phyloP scores from a whole-genome alignment of 23 tunicate species.

The Phallusia fumigata region DNA sequence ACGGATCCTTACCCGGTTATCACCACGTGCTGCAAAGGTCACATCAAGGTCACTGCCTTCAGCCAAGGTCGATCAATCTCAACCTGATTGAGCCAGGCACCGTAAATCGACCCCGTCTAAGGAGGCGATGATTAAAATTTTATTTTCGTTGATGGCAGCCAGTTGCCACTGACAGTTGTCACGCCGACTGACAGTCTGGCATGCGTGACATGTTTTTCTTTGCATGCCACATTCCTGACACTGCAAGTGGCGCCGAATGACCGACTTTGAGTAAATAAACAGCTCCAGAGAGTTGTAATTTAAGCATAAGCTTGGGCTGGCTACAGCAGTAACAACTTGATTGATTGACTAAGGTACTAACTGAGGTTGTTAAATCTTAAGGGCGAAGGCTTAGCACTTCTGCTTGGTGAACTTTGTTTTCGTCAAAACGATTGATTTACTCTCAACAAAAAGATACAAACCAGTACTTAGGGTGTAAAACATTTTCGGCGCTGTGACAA shows the following conservation, averaged over 20 bases:
- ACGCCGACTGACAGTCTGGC: not conserved
- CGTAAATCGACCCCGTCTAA: not conserved
- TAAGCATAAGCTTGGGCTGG: not conserved
- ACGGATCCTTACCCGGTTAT: not conserved
- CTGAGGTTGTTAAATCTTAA: too few relatives aligned
- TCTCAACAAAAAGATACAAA: too few relatives aligned
- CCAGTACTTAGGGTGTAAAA: too few relatives aligned
- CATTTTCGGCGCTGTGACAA: too few relatives aligned
- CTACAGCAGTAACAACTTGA: not conserved
- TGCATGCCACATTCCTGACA: slow-evolving; percentile 6
- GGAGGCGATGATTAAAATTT: not conserved
- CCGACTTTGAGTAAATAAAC: not conserved
- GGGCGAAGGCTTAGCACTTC: too few relatives aligned
- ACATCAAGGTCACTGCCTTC: not conserved
- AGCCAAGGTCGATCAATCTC: not conserved
- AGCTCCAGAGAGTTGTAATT: not conserved
- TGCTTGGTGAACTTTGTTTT: too few relatives aligned
- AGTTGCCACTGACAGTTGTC: not conserved
- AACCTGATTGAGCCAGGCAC: not conserved
- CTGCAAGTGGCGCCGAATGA: not conserved
- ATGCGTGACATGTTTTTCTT: slow-evolving; percentile 8
- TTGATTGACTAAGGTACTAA: not conserved
- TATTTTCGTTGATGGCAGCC: not conserved
- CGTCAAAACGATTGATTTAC: too few relatives aligned
- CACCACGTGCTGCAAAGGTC: slow-evolving; percentile 1